Evolutionary conservation across 2,888 invertebrate genomes (phyloP).

Genomic region (Mellilla xanthometata): DNA sequence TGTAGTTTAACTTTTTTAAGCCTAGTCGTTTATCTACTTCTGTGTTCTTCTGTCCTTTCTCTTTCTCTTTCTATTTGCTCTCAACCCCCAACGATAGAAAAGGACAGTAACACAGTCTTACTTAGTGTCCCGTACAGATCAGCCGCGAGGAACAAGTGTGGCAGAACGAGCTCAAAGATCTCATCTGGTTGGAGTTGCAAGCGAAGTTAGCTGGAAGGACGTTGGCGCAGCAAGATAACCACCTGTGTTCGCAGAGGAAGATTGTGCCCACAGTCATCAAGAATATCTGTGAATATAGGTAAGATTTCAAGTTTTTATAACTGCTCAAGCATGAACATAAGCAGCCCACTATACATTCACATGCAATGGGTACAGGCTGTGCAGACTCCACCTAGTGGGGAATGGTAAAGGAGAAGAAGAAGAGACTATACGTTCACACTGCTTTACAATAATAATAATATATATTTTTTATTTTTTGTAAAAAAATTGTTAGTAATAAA

Average conservation of each 20-base stretch:
- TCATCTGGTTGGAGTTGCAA: slow-evolving; percentile 95
- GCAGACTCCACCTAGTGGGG: too few relatives aligned
- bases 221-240: slow-evolving; percentile 89
- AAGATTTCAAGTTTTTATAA: too few relatives aligned
- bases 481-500: too few relatives aligned
- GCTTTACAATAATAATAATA: too few relatives aligned
- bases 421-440: too few relatives aligned
- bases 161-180: slow-evolving; percentile 94
- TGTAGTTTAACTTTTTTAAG: too few relatives aligned
- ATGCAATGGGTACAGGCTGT: too few relatives aligned
- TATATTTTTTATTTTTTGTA: too few relatives aligned
- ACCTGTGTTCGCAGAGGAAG: slow-evolving; percentile 88
- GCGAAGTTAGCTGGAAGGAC: slow-evolving; percentile 91
- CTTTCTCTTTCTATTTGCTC: background rate
- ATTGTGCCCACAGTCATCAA: slow-evolving; percentile 87
- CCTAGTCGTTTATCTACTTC: too few relatives aligned
- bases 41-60: slow-evolving; percentile 1
- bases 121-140: slow-evolving; percentile 69
- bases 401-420: too few relatives aligned
- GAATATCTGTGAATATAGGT: slow-evolving; percentile 90
- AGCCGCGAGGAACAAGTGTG: slow-evolving; percentile 93
- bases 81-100: background rate
- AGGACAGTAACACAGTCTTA: slow-evolving; percentile 4
- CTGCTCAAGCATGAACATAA: too few relatives aligned
- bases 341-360: too few relatives aligned